Conservation (phyloP, 2,113 vertebrate species). For the Chitala chitala region DNA sequence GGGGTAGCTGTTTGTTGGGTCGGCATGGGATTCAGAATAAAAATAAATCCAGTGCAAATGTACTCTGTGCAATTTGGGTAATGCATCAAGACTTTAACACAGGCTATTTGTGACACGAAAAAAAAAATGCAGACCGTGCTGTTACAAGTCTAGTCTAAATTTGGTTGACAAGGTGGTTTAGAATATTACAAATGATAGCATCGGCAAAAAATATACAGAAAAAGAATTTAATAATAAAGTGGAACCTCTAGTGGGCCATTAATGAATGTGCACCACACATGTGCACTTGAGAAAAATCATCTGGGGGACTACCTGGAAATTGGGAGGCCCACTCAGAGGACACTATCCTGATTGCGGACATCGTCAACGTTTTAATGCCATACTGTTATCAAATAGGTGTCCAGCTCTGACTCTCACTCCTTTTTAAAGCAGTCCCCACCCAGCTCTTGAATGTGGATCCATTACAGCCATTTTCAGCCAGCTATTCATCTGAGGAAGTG, state of each 20-base stretch:
- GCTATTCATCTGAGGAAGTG: slow-evolving; percentile 32
- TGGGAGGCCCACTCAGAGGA: slow-evolving; percentile 44
- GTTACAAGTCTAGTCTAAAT: slow-evolving; percentile 51
- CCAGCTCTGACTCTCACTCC: slow-evolving; percentile 33
- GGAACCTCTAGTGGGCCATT: slow-evolving; percentile 52
- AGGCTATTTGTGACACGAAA: slow-evolving; percentile 54
- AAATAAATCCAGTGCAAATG: slow-evolving; percentile 52
- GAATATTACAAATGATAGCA: slow-evolving; percentile 64
- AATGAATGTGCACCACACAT: slow-evolving; percentile 51
- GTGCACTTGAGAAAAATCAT: slow-evolving; percentile 65
- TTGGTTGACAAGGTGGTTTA: slow-evolving; percentile 45
- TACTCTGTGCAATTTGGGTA: slow-evolving; percentile 55
- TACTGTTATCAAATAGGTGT: slow-evolving; percentile 48
- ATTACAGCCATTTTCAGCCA: slow-evolving; percentile 38
- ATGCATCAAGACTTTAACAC: slow-evolving; percentile 55
- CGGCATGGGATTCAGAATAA: slow-evolving; percentile 43
- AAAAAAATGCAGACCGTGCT: slow-evolving; percentile 46
- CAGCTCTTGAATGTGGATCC: slow-evolving; percentile 44
- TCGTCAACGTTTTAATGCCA: slow-evolving; percentile 62
- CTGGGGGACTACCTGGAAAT: slow-evolving; percentile 60
- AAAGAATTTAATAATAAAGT: slow-evolving; percentile 65
- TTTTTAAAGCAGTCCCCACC: slow-evolving; percentile 49
- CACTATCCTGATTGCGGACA: slow-evolving; percentile 45
- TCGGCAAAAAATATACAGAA: slow-evolving; percentile 31
- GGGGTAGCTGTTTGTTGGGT: slow-evolving; percentile 9